Percentiles rank a stretch among this genome's conserved stretches.
Conservation (phyloP, 1,140 invertebrate genomes). For the Drosophila carrolli region DNA sequence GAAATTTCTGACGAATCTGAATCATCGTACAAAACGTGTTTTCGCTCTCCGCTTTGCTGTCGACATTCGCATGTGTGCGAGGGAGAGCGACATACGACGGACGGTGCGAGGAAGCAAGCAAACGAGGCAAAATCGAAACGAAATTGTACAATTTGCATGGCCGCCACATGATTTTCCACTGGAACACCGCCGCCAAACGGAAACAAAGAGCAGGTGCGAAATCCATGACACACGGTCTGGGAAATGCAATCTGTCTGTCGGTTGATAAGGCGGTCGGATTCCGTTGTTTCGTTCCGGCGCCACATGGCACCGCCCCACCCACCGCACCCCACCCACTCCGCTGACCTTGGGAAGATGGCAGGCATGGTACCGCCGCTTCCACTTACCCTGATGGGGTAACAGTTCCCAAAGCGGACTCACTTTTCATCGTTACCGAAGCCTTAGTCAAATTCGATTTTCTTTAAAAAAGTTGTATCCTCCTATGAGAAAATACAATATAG, state of each 20-base stretch:
- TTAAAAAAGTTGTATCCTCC: too few relatives aligned
- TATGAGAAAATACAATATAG: too few relatives aligned
- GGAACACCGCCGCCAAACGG: constrained; percentile 60
- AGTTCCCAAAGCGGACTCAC: not conserved
- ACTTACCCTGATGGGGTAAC: not conserved
- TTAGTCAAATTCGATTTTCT: too few relatives aligned
- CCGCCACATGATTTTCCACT: constrained; percentile 34
- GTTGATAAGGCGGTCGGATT: constrained; percentile 23
- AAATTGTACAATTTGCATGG: constrained; percentile 36
- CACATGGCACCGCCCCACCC: constrained; percentile 11
- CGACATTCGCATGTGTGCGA: constrained; percentile 56
- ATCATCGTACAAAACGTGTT: constrained; percentile 75
- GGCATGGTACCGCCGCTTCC: constrained; percentile 14
- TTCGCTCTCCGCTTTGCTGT: constrained; percentile 59
- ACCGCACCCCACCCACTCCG: constrained; percentile 4
- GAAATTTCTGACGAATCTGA: constrained; percentile 36
- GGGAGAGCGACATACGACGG: constrained; percentile 1
- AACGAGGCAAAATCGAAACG: constrained; percentile 20
- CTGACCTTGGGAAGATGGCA: constrained; percentile 40
- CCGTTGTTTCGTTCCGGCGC: constrained; percentile 15
- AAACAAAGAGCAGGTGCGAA: constrained; percentile 73
- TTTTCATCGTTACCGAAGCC: not conserved
- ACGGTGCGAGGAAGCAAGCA: constrained; percentile 19
- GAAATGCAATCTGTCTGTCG: constrained; percentile 66
- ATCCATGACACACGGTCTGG: constrained; percentile 56